Conservation (phyloP, 2,797 vertebrate species). For the Alcedo quadribrachys region DNA sequence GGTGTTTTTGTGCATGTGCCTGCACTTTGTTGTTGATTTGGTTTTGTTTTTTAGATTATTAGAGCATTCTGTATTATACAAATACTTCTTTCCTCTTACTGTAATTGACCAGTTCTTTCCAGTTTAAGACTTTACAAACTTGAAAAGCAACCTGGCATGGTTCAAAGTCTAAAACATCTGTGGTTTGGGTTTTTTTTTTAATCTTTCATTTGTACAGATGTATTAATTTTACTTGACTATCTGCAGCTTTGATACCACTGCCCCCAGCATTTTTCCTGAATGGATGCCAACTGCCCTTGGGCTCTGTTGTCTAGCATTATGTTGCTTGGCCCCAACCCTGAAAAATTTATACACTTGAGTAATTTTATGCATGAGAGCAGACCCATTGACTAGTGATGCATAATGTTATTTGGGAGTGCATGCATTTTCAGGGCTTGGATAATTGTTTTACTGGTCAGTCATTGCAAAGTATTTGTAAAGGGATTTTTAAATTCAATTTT, state of each 20-base stretch:
- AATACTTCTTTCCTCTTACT: not conserved
- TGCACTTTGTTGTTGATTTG: too few relatives aligned
- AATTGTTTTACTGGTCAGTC: conserved; percentile 20
- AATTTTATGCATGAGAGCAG: conserved; percentile 31
- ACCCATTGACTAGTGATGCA: conserved; percentile 17
- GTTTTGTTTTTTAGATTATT: not conserved
- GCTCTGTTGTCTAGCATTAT: not conserved
- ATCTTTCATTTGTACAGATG: not conserved
- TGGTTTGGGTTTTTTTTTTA: not conserved
- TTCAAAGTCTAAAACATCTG: not conserved
- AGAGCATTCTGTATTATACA: not conserved
- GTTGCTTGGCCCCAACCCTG: not conserved
- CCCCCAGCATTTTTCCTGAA: not conserved
- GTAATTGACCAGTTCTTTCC: not conserved
- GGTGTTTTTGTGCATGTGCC: too few relatives aligned
- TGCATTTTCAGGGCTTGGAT: not conserved
- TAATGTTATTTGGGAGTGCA: not conserved
- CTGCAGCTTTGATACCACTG: not conserved
- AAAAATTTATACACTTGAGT: conserved; percentile 44
- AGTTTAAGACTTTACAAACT: not conserved
- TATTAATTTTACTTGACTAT: conserved; percentile 15
- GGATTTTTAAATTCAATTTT: not conserved
- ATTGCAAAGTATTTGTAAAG: not conserved
- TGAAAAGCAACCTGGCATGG: not conserved
- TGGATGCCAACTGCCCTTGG: not conserved